Evolutionary conservation across 2,113 vertebrate genomes (phyloP).

Genomic region (Taxidea taxus): DNA sequence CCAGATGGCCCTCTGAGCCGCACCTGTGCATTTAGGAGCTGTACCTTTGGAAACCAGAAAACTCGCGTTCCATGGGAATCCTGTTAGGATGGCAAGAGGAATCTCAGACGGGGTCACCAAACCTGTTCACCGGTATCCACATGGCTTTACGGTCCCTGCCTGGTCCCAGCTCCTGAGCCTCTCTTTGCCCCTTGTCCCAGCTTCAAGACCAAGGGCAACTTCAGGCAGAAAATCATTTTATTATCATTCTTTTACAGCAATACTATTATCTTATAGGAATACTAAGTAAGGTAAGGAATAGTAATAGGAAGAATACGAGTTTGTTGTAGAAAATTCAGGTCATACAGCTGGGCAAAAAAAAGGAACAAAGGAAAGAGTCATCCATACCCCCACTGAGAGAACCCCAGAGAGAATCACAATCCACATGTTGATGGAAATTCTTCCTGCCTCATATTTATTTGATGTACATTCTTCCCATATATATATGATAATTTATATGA

Average conservation of each 20-base stretch:
- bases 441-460: background rate
- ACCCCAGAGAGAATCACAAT: background rate
- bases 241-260: background rate
- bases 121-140: background rate
- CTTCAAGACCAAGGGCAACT: background rate
- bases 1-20: background rate
- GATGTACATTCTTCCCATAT: background rate
- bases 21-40: background rate
- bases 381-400: background rate
- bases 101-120: background rate
- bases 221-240: background rate
- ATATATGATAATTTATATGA: too few species aligned
- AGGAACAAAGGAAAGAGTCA: background rate
- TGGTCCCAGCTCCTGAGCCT: background rate
- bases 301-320: background rate
- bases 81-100: too few species aligned
- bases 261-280: background rate
- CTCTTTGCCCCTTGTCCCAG: background rate
- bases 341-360: background rate
- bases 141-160: background rate
- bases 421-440: background rate
- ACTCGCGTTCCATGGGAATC: background rate
- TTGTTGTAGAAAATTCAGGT: background rate
- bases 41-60: background rate
- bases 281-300: background rate